A percentile compares a stretch with the other conserved stretches of the same genome.
Evolutionary conservation across 2,888 invertebrate species (phyloP).

Genomic region (Limnephilus rhombicus): DNA sequence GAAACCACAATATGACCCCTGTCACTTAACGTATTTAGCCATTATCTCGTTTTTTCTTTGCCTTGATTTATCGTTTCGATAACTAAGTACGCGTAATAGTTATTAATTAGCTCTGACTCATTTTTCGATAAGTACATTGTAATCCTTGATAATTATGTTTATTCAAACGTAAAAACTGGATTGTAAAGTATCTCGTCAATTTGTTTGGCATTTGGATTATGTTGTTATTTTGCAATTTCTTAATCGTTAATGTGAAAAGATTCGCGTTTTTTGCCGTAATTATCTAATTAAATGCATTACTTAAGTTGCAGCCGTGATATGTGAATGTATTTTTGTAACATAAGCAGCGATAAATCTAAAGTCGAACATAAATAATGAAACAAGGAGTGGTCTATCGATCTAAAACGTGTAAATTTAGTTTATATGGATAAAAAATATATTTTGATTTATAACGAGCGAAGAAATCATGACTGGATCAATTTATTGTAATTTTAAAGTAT

Average conservation of each 20-base stretch:
- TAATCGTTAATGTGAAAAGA: background rate
- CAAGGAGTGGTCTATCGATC: background rate
- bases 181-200: background rate
- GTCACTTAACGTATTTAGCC: background rate
- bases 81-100: background rate
- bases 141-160: background rate
- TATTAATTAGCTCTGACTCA: background rate
- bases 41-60: background rate
- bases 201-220: background rate
- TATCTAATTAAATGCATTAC: background rate
- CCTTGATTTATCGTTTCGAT: background rate
- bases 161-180: background rate
- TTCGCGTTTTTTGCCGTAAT: background rate
- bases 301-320: slow-evolving; percentile 1
- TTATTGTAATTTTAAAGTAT: background rate
- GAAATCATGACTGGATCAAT: background rate
- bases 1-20: background rate
- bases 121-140: background rate
- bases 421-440: background rate
- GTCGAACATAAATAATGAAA: background rate
- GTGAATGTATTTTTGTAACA: background rate
- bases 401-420: background rate
- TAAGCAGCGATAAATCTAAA: background rate
- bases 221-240: background rate
- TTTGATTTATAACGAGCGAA: background rate